Percentiles rank a stretch among this genome's conserved stretches.
Conservation (phyloP, 2,888 invertebrate genomes). For the Ferrisia virgata region DNA sequence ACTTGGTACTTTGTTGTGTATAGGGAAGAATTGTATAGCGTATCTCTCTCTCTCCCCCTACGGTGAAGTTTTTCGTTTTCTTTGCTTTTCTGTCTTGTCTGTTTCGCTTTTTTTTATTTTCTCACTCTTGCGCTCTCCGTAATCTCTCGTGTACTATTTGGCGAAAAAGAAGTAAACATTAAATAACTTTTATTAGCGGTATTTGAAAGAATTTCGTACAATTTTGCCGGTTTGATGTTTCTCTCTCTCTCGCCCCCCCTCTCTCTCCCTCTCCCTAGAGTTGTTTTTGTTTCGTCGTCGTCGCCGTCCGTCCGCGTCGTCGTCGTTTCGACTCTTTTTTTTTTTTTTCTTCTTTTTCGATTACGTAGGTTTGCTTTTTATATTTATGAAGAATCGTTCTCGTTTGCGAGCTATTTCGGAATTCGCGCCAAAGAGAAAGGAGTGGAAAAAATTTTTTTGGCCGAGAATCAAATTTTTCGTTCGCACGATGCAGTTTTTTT, state of each 20-base stretch:
- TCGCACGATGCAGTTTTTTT: neutral
- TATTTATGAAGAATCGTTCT: neutral
- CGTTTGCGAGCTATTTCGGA: neutral
- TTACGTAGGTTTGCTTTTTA: neutral
- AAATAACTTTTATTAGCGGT: constrained; percentile 2
- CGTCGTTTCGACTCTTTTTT: neutral
- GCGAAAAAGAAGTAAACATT: constrained; percentile 7
- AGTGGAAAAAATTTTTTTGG: no score
- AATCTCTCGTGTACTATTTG: neutral
- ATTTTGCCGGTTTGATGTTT: neutral
- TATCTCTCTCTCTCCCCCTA: no score
- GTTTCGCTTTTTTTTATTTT: no score
- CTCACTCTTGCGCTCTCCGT: neutral
- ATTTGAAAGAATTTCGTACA: neutral
- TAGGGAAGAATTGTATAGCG: neutral
- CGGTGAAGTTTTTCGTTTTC: neutral
- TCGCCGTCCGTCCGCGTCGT: no score
- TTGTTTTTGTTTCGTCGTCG: neutral
- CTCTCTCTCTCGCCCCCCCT: neutral
- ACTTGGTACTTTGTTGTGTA: neutral
- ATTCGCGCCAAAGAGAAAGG: neutral
- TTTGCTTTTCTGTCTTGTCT: neutral
- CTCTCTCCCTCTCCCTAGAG: neutral
- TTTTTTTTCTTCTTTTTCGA: no score
- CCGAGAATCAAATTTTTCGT: neutral